Conservation (phyloP, 2,888 invertebrate species). For the Plebejus argus region DNA sequence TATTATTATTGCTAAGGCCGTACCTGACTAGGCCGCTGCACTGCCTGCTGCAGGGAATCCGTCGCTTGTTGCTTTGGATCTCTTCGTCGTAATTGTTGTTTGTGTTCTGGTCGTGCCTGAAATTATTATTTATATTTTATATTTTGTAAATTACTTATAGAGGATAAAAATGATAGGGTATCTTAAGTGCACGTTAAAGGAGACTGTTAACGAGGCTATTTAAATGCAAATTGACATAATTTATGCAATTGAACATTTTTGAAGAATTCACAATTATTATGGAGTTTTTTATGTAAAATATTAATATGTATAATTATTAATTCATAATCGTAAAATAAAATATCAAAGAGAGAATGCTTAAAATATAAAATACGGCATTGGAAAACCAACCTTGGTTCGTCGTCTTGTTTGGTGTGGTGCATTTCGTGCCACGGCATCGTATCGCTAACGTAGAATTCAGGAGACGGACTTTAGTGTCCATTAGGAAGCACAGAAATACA, state of each 20-base stretch:
- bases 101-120: slow-evolving; percentile 52
- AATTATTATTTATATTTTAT: slow-evolving; percentile 34
- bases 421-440: slow-evolving; percentile 83
- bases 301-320: no score
- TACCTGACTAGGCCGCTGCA: slow-evolving; percentile 76
- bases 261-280: no score
- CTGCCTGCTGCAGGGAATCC: slow-evolving; percentile 67
- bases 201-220: neutral
- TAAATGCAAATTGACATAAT: neutral
- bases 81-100: slow-evolving; percentile 49
- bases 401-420: slow-evolving; percentile 48
- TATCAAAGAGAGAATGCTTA: neutral
- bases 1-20: slow-evolving; percentile 40
- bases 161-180: no score
- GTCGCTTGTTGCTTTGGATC: slow-evolving; percentile 55
- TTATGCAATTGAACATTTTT: no score
- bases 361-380: neutral
- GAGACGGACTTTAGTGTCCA: slow-evolving; percentile 67
- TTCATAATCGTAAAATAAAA: neutral
- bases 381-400: slow-evolving; percentile 6
- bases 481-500: slow-evolving; percentile 38
- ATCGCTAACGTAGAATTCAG: slow-evolving; percentile 79
- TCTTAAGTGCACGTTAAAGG: neutral
- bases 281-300: no score
- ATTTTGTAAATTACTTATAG: neutral